phyloP scores from a whole-genome alignment of 1,140 invertebrate species.

The Scaptomyza montana region DNA sequence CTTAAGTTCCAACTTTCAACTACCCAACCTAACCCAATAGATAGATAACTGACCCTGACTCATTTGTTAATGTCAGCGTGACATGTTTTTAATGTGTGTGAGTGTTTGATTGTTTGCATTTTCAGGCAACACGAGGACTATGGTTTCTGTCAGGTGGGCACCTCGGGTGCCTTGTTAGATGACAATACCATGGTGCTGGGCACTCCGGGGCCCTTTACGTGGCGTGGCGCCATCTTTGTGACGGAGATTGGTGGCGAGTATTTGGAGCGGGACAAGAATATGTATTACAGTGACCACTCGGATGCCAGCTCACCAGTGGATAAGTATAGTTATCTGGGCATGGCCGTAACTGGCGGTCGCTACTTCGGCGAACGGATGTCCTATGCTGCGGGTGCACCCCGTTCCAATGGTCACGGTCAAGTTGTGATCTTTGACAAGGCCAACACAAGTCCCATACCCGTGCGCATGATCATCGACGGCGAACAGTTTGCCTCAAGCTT shows the following conservation, averaged over 20 bases:
- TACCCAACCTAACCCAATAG: neutral
- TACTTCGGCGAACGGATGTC: conserved; percentile 88
- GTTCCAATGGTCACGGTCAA: conserved; percentile 93
- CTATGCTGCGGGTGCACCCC: conserved; percentile 94
- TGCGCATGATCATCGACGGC: conserved; percentile 88
- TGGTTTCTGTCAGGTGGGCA: conserved; percentile 96
- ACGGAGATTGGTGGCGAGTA: conserved; percentile 90
- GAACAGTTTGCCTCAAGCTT: conserved; percentile 95
- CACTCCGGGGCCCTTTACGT: conserved; percentile 93
- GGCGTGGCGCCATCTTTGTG: conserved; percentile 94
- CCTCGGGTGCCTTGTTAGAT: conserved; percentile 90
- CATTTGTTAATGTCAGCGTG: conserved; percentile 53
- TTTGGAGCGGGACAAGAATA: conserved; percentile 90
- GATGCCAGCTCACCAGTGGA: conserved; percentile 89
- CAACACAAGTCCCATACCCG: conserved; percentile 86
- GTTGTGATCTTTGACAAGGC: conserved; percentile 91
- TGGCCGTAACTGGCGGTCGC: conserved; percentile 93
- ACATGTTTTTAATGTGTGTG: neutral
- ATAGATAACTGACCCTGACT: conserved; percentile 52
- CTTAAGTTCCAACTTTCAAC: too few relatives aligned
- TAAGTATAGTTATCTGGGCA: conserved; percentile 94
- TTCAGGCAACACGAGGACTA: conserved; percentile 89
- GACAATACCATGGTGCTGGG: conserved; percentile 93
- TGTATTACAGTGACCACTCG: conserved; percentile 90
- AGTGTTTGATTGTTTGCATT: neutral